phyloP scores from a whole-genome alignment of 2,113 vertebrate species.

The Craseonycteris thonglongyai region DNA sequence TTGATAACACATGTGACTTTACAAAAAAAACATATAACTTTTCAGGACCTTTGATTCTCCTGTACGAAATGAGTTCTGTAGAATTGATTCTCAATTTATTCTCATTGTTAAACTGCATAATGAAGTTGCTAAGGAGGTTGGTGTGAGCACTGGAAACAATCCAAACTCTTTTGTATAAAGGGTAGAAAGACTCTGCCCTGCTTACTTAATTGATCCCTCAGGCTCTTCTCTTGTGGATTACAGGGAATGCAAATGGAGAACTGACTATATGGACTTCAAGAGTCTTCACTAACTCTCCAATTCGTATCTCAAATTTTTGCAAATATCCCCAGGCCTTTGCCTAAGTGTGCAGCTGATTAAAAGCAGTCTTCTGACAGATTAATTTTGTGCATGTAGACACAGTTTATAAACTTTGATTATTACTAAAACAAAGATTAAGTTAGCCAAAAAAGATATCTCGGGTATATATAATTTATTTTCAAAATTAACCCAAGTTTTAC shows the following conservation, averaged over 20 bases:
- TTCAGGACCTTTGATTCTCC: neutral
- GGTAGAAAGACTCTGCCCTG: rapidly evolving
- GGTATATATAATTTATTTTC: neutral
- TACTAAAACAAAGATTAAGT: neutral
- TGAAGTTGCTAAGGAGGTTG: neutral
- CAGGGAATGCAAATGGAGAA: neutral
- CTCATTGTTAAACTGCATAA: neutral
- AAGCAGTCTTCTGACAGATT: neutral
- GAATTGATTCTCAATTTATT: neutral
- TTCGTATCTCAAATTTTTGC: neutral
- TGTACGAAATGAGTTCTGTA: neutral
- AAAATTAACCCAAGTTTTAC: neutral
- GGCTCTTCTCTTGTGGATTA: neutral
- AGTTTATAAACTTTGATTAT: neutral
- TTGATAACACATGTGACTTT: neutral
- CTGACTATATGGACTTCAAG: rapidly evolving
- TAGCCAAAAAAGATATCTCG: neutral
- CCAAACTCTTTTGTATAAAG: neutral
- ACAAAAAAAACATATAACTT: neutral
- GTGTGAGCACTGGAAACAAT: neutral
- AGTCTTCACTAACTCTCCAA: neutral
- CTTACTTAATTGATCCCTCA: rapidly evolving
- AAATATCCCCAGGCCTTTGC: neutral
- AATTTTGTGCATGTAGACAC: neutral
- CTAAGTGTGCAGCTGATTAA: neutral